Base-by-base conservation (phyloP, 2,888 invertebrate genomes). In the Agrochola lota region DNA sequence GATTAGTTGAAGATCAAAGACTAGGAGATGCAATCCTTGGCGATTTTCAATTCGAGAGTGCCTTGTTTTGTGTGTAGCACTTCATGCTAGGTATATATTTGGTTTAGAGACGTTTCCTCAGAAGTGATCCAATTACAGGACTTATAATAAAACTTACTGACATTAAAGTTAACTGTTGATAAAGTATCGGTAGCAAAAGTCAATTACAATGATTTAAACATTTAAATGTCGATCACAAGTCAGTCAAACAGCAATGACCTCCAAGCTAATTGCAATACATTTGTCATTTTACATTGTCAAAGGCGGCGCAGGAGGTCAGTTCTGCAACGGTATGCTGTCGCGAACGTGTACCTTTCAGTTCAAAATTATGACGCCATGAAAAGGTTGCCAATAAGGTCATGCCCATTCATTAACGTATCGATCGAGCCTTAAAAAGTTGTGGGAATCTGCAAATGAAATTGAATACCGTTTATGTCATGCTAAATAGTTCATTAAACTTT, bases 381-480 rank as follows among this genome's bases (percentile, higher is more conserved):
- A 74, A 71, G 77, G 78, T 88, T 77, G 81, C 64, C n/a, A 69
- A 71, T 60, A 84, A 87, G 87, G 87, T 89, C 88, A 74, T 66
- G 76, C 68, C 73, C 76, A 75, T 59, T 78, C 77, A 81, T 82
- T 73, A 79, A 74, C 68, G 70, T 84, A 89, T 90, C 83, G 83
- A 86, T 80, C 83, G 70, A 64, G 26, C 60, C 67, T 71, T 59
- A 40, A 62, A 70, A 70, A 66, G 69, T 71, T 71, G 64, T 74
- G 75, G 43, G 72, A 82, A 78, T 72, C 20, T 75, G 52, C n/a
- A n/a, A n/a, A n/a, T n/a, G n/a, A n/a, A 69, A 74, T 77, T 88
- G 68, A 81, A 77, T 69, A 67, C 46, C 26, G 60, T 69, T 60
- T 71, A 74, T 68, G 67, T 49, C 57, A 80, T 73, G 77, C 70